Percentiles rank a stretch among this genome's conserved stretches.
Conservation (phyloP, 2,797 vertebrate species). For the Monodelphis domestica region DNA sequence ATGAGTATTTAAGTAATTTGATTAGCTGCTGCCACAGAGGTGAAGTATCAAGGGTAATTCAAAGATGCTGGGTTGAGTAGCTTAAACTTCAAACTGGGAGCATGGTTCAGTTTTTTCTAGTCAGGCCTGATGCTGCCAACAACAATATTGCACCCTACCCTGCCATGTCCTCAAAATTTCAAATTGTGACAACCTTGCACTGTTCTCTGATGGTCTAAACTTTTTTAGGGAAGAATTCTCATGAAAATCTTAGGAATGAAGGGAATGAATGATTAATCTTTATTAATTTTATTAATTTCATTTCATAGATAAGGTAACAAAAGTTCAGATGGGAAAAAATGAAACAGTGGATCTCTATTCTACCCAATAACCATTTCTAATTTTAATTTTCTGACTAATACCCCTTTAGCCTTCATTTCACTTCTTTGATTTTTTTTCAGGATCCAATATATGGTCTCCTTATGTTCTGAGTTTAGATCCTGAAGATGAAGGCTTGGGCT, state of each 20-base stretch:
- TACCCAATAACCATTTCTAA: background rate
- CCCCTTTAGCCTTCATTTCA: background rate
- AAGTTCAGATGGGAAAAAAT: conserved; percentile 35
- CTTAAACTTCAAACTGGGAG: background rate
- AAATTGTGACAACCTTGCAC: background rate
- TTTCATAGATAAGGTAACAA: conserved; percentile 56
- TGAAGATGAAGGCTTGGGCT: background rate
- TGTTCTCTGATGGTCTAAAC: conserved; percentile 7
- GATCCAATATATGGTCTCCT: background rate
- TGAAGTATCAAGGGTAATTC: background rate
- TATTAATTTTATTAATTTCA: too few species aligned
- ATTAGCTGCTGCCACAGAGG: background rate
- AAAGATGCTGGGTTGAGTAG: background rate
- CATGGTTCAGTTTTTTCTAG: background rate
- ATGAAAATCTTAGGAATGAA: conserved; percentile 47
- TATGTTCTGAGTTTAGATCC: background rate
- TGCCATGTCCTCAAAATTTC: background rate
- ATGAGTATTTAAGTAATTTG: background rate
- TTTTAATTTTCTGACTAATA: conserved; percentile 46
- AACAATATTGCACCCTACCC: background rate
- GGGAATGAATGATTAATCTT: conserved; percentile 37
- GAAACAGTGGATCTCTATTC: background rate
- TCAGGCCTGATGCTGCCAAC: conserved; percentile 16
- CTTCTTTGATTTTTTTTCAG: background rate
- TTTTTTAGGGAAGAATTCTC: background rate